Evolutionary conservation across 2,888 invertebrate genomes (phyloP).

Genomic region (Chloromyia formosa): DNA sequence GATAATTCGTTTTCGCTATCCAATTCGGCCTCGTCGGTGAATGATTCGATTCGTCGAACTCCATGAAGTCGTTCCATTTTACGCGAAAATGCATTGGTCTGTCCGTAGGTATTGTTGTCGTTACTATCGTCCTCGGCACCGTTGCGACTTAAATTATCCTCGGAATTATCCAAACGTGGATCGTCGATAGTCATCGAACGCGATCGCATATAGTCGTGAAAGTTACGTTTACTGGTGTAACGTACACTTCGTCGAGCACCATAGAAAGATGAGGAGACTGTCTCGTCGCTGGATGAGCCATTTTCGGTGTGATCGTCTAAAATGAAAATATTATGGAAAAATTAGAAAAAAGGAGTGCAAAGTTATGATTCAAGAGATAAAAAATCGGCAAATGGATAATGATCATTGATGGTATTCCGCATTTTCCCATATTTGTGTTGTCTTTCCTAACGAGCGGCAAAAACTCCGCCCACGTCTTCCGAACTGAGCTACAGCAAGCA

Average conservation of each 20-base stretch:
- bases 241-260: conserved; percentile 63
- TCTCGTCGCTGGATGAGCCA: conserved; percentile 63
- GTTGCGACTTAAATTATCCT: conserved; percentile 56
- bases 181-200: conserved; percentile 61
- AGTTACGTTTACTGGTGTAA: conserved; percentile 64
- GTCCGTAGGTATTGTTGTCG: conserved; percentile 57
- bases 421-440: no score
- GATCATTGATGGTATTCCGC: no score
- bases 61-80: conserved; percentile 70
- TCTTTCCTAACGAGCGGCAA: no score
- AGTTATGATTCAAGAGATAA: not conserved
- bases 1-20: conserved; percentile 54
- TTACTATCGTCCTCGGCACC: conserved; percentile 54
- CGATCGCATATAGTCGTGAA: conserved; percentile 62
- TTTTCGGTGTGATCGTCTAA: conserved; percentile 57
- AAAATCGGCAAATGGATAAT: no score
- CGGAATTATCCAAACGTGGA: conserved; percentile 57
- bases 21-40: conserved; percentile 59
- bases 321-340: not conserved
- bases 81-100: conserved; percentile 64
- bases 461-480: no score
- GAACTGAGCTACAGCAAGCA: no score
- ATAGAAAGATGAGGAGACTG: conserved; percentile 63
- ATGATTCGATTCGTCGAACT: conserved; percentile 65
- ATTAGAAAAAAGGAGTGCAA: no score